Evolutionary conservation across 2,113 vertebrate species (phyloP).

Genomic region (Syngnathus typhle): DNA sequence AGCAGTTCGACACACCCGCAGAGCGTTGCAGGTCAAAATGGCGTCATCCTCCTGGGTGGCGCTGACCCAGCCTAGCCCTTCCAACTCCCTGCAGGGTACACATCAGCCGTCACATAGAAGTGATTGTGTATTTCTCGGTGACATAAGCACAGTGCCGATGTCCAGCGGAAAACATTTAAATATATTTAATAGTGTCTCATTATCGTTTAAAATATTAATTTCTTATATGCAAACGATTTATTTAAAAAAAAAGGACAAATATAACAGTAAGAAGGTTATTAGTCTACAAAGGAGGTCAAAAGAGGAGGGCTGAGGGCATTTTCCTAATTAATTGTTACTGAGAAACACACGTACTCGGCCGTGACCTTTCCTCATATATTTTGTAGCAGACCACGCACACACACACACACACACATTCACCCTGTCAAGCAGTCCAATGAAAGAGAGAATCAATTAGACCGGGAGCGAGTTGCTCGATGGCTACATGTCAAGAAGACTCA

Average conservation of each 20-base stretch:
- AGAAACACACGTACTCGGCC: conserved; percentile 30
- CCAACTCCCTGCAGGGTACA: conserved; percentile 27
- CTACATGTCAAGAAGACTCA: conserved; percentile 53
- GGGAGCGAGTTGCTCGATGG: conserved; percentile 55
- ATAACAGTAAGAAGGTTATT: conserved; percentile 74
- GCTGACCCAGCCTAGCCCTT: conserved; percentile 6
- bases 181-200: no score
- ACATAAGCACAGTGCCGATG: neutral
- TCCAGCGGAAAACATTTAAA: neutral
- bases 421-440: conserved; percentile 34
- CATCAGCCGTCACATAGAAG: conserved; percentile 36
- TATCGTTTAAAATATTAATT: no score
- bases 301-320: conserved; percentile 46
- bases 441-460: conserved; percentile 63
- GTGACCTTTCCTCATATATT: conserved; percentile 65
- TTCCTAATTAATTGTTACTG: conserved; percentile 65
- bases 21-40: conserved; percentile 50
- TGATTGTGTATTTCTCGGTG: neutral
- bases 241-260: conserved; percentile 57
- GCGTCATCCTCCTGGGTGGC: conserved; percentile 51
- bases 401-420: conserved; percentile 20
- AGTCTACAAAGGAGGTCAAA: conserved; percentile 75
- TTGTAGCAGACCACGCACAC: conserved; percentile 48
- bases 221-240: conserved; percentile 42
- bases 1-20: conserved; percentile 47